Evolutionary conservation across 2,113 vertebrate species (phyloP).

Genomic region (Fulmarus glacialis): DNA sequence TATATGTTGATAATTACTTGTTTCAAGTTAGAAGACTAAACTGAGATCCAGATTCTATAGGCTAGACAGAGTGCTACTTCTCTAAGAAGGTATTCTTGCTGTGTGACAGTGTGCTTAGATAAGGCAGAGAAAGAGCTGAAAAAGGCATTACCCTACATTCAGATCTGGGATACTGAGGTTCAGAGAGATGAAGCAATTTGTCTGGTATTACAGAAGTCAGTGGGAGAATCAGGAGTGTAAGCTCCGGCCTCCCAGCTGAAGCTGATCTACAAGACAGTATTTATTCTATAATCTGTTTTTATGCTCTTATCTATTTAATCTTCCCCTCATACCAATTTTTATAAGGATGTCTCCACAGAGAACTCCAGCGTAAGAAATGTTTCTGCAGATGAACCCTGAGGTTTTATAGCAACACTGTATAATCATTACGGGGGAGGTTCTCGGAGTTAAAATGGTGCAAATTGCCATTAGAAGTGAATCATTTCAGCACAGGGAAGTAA

Average conservation of each 20-base stretch:
- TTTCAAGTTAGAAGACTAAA: neutral
- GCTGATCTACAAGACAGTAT: neutral
- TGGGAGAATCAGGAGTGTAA: neutral
- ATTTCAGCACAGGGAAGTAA: neutral
- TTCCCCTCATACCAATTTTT: conserved; percentile 14
- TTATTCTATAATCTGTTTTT: conserved; percentile 39
- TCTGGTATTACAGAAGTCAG: neutral
- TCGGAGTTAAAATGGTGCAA: neutral
- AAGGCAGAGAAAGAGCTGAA: neutral
- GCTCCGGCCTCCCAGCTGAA: neutral
- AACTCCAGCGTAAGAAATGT: neutral
- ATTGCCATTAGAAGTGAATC: neutral
- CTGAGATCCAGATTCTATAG: neutral
- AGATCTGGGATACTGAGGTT: neutral
- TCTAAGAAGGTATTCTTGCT: neutral
- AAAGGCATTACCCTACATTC: neutral
- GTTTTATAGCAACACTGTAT: conserved; percentile 16
- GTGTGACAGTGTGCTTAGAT: neutral
- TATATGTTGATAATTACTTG: neutral
- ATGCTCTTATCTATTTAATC: conserved; percentile 48
- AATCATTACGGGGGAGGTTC: neutral
- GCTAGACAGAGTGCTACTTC: neutral
- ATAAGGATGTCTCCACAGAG: conserved; percentile 3
- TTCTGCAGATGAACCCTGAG: conserved; percentile 3
- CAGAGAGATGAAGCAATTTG: neutral